These are phyloP conservation scores for Sipha maydis DNA, from an alignment of 2,888 invertebrate genomes.

Conservation along the genomic window DNA sequence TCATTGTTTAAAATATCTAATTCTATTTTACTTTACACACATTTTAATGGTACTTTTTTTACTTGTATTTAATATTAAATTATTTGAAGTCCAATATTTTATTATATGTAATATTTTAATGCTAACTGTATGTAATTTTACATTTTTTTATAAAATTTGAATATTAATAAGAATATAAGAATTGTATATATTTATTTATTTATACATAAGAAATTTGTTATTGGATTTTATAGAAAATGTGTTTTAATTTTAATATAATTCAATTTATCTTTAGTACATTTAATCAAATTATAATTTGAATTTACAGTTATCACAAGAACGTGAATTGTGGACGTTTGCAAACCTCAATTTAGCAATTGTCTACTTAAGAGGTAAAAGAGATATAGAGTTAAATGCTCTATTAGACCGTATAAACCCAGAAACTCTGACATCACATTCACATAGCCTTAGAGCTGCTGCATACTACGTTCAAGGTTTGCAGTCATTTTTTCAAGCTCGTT, in stretches of 20 bases:
- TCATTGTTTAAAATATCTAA: too few relatives aligned
- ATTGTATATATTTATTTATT: too few relatives aligned
- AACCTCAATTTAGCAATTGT: constrained; percentile 97
- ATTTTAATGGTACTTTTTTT: too few relatives aligned
- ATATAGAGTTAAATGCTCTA: constrained; percentile 86
- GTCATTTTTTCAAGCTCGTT: constrained; percentile 94
- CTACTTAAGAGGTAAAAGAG: constrained; percentile 89
- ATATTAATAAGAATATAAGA: too few relatives aligned
- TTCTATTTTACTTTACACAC: too few relatives aligned
- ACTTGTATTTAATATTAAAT: too few relatives aligned
- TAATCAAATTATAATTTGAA: neutral
- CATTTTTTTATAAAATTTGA: too few relatives aligned
- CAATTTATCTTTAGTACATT: neutral
- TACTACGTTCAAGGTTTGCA: constrained; percentile 97
- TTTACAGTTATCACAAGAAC: constrained; percentile 82
- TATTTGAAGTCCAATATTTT: too few relatives aligned
- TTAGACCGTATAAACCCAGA: constrained; percentile 94
- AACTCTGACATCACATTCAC: constrained; percentile 87
- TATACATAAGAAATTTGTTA: too few relatives aligned
- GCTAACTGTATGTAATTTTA: too few relatives aligned
- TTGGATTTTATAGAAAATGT: neutral
- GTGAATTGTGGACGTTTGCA: constrained; percentile 93
- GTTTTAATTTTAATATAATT: neutral
- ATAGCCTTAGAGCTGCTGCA: constrained; percentile 93
- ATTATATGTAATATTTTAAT: too few relatives aligned